phyloP scores from a whole-genome alignment of 1,140 invertebrate genomes.

The Scaptomyza graminum region DNA sequence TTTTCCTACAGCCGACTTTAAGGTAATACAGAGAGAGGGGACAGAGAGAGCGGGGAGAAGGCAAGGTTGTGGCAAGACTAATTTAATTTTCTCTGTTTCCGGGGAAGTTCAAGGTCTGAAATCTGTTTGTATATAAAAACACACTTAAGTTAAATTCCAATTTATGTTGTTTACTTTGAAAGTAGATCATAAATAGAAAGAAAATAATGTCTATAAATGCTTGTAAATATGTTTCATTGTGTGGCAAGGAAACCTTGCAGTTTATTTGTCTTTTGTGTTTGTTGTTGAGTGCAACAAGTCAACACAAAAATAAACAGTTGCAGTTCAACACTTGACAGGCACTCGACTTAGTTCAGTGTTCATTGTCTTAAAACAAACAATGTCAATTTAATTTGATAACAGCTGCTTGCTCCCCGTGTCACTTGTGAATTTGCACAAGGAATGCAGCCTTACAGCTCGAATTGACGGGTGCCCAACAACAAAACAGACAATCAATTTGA shows the following conservation, averaged over 20 bases:
- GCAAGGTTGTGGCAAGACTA: constrained; percentile 12
- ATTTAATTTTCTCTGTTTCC: constrained; percentile 26
- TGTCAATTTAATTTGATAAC: constrained; percentile 24
- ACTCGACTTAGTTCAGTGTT: background rate
- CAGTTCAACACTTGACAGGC: background rate
- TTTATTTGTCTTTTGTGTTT: background rate
- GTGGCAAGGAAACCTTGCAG: background rate
- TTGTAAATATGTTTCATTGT: background rate
- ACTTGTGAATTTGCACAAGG: constrained; percentile 13
- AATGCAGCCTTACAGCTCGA: background rate
- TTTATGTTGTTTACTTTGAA: background rate
- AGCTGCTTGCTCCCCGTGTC: constrained; percentile 1
- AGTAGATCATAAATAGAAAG: constrained; percentile 2
- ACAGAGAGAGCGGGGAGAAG: background rate
- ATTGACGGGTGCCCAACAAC: background rate
- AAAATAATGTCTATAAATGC: too few relatives aligned
- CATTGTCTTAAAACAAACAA: constrained; percentile 3
- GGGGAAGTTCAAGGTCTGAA: too few relatives aligned
- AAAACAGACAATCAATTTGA: constrained; percentile 13
- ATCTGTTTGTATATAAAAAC: background rate
- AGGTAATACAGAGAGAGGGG: too few relatives aligned
- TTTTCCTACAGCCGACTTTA: constrained; percentile 32
- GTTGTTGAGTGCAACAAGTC: constrained; percentile 2
- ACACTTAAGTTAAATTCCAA: background rate
- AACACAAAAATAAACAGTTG: constrained; percentile 2